Evolutionary conservation across 2,113 vertebrate genomes (phyloP).

Genomic region (Ursus arctos): DNA sequence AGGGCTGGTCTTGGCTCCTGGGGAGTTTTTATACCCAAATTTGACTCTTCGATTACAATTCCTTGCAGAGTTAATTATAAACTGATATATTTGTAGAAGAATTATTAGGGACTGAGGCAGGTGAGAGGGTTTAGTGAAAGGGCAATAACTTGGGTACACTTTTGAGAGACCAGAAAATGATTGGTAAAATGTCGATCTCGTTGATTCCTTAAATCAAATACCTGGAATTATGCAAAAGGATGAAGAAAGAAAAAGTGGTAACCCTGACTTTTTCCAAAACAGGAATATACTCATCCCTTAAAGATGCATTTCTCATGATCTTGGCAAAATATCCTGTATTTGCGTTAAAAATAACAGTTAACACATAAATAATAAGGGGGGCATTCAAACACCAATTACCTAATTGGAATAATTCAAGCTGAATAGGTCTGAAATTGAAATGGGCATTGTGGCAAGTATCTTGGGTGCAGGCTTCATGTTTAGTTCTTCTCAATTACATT

Average conservation of each 20-base stretch:
- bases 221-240: slow-evolving; percentile 59
- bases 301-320: slow-evolving; percentile 79
- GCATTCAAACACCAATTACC: slow-evolving; percentile 82
- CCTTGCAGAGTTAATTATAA: slow-evolving; percentile 64
- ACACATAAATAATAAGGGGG: slow-evolving; percentile 21
- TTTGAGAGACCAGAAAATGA: not conserved
- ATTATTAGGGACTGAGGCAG: slow-evolving; percentile 62
- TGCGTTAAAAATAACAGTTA: slow-evolving; percentile 85
- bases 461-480: slow-evolving; percentile 65
- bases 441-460: slow-evolving; percentile 77
- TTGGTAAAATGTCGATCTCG: slow-evolving; percentile 56
- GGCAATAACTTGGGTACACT: slow-evolving; percentile 39
- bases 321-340: slow-evolving; percentile 78
- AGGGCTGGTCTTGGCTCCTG: not conserved
- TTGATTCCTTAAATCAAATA: slow-evolving; percentile 65
- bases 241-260: slow-evolving; percentile 60
- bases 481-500: slow-evolving; percentile 50
- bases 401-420: slow-evolving; percentile 78
- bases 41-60: slow-evolving; percentile 37
- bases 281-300: slow-evolving; percentile 65
- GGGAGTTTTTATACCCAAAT: not conserved
- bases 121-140: slow-evolving; percentile 70
- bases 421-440: slow-evolving; percentile 81
- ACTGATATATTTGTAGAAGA: slow-evolving; percentile 56
- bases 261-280: slow-evolving; percentile 54